These are phyloP conservation scores for Dipodomys merriami DNA, from an alignment of 2,113 vertebrate species.

Conservation along the genomic window DNA sequence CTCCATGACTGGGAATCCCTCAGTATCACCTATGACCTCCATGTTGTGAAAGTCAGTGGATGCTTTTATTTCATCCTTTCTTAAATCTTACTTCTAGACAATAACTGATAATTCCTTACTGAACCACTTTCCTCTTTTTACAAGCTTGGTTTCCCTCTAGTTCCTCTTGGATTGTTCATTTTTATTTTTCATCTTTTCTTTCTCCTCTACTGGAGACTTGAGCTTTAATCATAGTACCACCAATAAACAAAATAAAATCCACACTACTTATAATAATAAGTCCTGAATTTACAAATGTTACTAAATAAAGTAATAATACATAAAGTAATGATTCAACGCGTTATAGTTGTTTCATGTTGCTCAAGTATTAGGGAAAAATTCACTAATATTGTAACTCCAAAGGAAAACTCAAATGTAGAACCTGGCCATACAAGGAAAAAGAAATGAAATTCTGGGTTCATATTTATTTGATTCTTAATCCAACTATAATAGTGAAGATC, in stretches of 20 bases:
- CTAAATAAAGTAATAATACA: too few relatives aligned
- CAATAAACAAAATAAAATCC: not conserved
- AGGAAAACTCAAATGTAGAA: conserved; percentile 30
- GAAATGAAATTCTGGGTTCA: not conserved
- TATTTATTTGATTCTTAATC: conserved; percentile 6
- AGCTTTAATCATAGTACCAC: too few relatives aligned
- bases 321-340: too few relatives aligned
- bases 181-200: not conserved
- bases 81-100: not conserved
- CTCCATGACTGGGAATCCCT: not conserved
- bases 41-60: not conserved
- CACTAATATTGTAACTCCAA: conserved; percentile 17
- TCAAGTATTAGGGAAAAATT: conserved; percentile 2
- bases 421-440: not conserved
- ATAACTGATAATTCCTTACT: not conserved
- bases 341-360: not conserved
- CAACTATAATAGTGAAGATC: not conserved
- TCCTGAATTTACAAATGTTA: too few relatives aligned
- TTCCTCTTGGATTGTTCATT: not conserved
- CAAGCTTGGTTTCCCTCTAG: not conserved
- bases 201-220: not conserved
- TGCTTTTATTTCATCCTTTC: not conserved
- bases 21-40: not conserved
- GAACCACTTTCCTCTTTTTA: not conserved
- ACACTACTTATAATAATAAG: not conserved